Conservation (phyloP, 2,113 vertebrate species). For the Maccullochella peelii region DNA sequence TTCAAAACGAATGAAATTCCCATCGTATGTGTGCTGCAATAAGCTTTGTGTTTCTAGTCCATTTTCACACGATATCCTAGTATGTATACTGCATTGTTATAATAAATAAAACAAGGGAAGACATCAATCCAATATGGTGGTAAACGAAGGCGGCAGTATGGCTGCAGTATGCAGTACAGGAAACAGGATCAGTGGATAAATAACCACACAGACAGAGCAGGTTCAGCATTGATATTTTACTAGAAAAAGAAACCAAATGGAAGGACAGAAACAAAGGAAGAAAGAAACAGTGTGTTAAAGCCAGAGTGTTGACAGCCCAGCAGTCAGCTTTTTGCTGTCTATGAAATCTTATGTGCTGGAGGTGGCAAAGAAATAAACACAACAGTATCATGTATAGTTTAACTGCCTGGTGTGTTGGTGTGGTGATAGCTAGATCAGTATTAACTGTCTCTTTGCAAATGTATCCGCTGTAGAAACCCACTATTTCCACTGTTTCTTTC, state of each 20-base stretch:
- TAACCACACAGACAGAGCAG: constrained; percentile 62
- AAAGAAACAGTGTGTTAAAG: constrained; percentile 65
- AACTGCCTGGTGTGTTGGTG: constrained; percentile 35
- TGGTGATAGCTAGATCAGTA: constrained; percentile 27
- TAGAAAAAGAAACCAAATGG: constrained; percentile 79
- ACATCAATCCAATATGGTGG: too few species aligned
- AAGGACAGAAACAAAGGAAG: constrained; percentile 67
- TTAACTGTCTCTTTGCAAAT: constrained; percentile 19
- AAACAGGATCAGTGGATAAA: constrained; percentile 25
- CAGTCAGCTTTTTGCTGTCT: constrained; percentile 47
- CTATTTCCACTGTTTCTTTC: constrained; percentile 23
- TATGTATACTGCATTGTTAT: not conserved
- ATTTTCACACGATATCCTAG: too few species aligned
- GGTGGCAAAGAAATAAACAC: constrained; percentile 41
- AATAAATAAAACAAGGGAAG: constrained; percentile 1
- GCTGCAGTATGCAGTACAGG: not conserved
- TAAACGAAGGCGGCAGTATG: not conserved
- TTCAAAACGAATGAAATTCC: too few species aligned
- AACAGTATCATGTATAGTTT: constrained; percentile 37
- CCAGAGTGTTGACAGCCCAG: constrained; percentile 59
- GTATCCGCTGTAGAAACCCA: constrained; percentile 16
- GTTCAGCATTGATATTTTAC: constrained; percentile 80
- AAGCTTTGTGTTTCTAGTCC: not conserved
- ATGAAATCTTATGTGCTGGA: constrained; percentile 52
- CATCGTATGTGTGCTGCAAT: not conserved